Conservation (phyloP, 2,113 vertebrate species). For the Tenebrosternarchus preto region DNA sequence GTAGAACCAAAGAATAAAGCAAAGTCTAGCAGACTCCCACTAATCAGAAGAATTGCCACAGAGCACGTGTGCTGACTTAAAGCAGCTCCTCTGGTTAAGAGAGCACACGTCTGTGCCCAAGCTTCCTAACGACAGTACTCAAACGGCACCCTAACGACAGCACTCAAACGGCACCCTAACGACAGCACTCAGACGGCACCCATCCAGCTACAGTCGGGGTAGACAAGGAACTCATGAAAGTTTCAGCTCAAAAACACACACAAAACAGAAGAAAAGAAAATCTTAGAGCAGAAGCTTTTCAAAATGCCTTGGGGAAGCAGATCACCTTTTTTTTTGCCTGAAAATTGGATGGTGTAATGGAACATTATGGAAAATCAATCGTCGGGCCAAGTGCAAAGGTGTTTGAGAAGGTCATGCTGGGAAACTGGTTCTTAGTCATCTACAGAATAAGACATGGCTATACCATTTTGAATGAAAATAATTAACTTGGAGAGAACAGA, state of each 20-base stretch:
- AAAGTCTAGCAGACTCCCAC: neutral
- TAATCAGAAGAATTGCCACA: conserved; percentile 42
- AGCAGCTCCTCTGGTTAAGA: conserved; percentile 5
- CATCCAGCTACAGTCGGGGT: neutral
- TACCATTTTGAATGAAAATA: too few relatives aligned
- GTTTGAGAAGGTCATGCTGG: neutral
- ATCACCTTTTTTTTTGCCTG: too few relatives aligned
- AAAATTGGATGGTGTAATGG: too few relatives aligned
- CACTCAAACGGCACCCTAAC: neutral
- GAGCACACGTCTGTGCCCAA: neutral
- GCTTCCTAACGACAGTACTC: neutral
- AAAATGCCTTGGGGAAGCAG: too few relatives aligned
- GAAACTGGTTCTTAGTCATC: too few relatives aligned
- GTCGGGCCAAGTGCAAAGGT: neutral
- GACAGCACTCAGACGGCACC: neutral
- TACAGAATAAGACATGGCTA: too few relatives aligned
- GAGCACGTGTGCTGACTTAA: too few relatives aligned
- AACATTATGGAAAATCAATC: neutral
- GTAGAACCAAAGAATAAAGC: neutral
- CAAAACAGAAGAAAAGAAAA: too few relatives aligned
- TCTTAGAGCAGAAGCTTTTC: too few relatives aligned
- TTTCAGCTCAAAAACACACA: neutral
- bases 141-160: neutral
- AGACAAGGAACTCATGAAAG: neutral
- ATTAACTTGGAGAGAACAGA: too few relatives aligned